These are phyloP conservation scores for Frieseomelitta varia DNA, from an alignment of 1,140 invertebrate species.

Conservation along the genomic window DNA sequence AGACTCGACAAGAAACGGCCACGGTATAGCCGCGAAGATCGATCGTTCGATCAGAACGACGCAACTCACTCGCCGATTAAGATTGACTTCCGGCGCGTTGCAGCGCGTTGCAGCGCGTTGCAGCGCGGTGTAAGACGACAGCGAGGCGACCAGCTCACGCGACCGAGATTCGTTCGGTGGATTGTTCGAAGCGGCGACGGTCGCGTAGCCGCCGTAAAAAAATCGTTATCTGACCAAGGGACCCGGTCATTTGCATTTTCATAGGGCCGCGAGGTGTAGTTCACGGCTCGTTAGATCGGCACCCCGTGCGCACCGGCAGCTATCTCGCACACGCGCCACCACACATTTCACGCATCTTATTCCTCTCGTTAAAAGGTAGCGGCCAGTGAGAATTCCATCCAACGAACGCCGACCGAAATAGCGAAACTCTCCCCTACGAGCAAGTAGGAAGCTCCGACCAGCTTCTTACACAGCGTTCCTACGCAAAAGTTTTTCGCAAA, in stretches of 20 bases:
- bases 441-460: background rate
- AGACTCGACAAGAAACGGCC: background rate
- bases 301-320: constrained; percentile 21
- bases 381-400: constrained; percentile 3
- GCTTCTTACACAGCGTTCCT: background rate
- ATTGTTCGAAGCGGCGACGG: background rate
- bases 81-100: constrained; percentile 25
- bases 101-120: background rate
- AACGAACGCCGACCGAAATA: constrained; percentile 4
- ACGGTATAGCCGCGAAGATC: background rate
- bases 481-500: background rate
- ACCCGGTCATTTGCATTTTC: constrained; percentile 62
- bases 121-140: no score
- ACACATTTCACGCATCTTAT: constrained; percentile 42
- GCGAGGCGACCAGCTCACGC: background rate
- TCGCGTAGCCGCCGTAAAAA: constrained; percentile 33
- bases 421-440: background rate
- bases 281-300: constrained; percentile 49
- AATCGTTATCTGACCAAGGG: constrained; percentile 42
- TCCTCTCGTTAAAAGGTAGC: constrained; percentile 21
- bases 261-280: constrained; percentile 44
- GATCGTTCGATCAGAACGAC: background rate
- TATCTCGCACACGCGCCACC: constrained; percentile 31
- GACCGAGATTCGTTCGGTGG: constrained; percentile 26
- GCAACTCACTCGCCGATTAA: constrained; percentile 2